Conservation (phyloP, 2,797 vertebrate genomes). For the Protosalanx chinensis region DNA sequence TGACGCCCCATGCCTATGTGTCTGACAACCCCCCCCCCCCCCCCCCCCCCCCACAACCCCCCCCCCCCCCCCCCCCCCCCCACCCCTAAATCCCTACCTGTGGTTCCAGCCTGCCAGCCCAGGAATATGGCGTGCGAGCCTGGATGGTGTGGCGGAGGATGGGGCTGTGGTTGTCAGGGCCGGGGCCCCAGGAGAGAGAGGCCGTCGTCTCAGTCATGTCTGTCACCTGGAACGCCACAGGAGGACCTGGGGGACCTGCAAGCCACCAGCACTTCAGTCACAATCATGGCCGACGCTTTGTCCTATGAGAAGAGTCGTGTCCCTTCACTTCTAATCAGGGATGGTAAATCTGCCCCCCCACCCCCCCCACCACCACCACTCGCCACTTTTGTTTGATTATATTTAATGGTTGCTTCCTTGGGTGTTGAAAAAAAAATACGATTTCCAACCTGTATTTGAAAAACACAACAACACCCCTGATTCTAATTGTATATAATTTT, state of each 20-base stretch:
- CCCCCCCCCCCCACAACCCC: neutral
- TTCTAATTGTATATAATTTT: too few relatives aligned
- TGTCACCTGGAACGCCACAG: slow-evolving; percentile 82
- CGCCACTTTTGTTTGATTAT: too few relatives aligned
- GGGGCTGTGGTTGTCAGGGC: slow-evolving; percentile 89
- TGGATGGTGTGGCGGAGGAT: slow-evolving; percentile 85
- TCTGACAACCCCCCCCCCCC: neutral
- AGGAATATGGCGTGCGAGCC: slow-evolving; percentile 90
- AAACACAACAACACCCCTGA: neutral
- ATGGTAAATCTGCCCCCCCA: too few relatives aligned
- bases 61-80: neutral
- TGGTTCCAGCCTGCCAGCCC: slow-evolving; percentile 89
- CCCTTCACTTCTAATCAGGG: too few relatives aligned
- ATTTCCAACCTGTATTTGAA: neutral
- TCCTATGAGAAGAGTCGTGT: too few relatives aligned
- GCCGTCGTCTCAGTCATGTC: slow-evolving; percentile 86
- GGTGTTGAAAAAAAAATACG: neutral
- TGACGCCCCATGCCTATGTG: too few relatives aligned
- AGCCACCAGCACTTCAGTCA: slow-evolving; percentile 16
- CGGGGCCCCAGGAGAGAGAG: slow-evolving; percentile 85
- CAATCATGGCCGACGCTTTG: neutral
- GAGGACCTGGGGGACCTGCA: slow-evolving; percentile 86
- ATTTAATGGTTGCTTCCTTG: too few relatives aligned
- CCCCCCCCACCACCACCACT: too few relatives aligned
- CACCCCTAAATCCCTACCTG: slow-evolving; percentile 69